Evolutionary conservation across 1,140 invertebrate species (phyloP), one percentile per base, ranked within the genome.

Genomic region (Aplysia californica): DNA sequence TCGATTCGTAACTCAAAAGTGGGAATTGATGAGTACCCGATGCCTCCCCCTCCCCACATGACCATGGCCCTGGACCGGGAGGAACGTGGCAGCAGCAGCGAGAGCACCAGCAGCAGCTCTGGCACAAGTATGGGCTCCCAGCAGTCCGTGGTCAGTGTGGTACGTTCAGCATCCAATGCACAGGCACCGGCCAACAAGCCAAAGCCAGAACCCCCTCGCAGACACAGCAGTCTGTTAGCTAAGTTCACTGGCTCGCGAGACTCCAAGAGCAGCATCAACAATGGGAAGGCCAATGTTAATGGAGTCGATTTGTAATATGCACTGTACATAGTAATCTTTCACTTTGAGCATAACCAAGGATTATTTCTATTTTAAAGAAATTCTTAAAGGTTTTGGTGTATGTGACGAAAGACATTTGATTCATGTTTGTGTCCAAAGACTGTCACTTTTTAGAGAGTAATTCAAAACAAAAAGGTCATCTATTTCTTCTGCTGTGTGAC

Each of bases 71-170:
- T 64, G 21, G 50, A 38, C 26, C 36, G 75, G 26, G 68, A 70
- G 26, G 78, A 79, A 18, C 74, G 75, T 18, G 73, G 50, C 59
- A 79, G 80, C 39, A 76, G 71, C 44, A 78, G 74, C 31, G 79
- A 80, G 33, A 82, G 80, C 74, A 82, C 75, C 20, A 79, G 76
- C 21, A 77, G 75, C 26, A 79, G 78, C 36, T 81, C 80, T n/a
- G 76, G 66, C 72, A 75, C 77, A 31, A 78, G 76, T 44, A 69
- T 80, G 68, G 76, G 77, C 31, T 82, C 80, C 26, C 80, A 82
- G 73, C 66, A 78, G 26, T 73, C 74, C 31, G 38, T 64, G 0
- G 65, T 58, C 20, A 21, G 31, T 23, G 56, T 76, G 31, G 67
- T 77, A 31, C 33, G 50, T 26, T 76, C 79, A 3, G n/a, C 10